Evolutionary conservation across 2,888 invertebrate species (phyloP).

Genomic region (Xanthorhoe designata): DNA sequence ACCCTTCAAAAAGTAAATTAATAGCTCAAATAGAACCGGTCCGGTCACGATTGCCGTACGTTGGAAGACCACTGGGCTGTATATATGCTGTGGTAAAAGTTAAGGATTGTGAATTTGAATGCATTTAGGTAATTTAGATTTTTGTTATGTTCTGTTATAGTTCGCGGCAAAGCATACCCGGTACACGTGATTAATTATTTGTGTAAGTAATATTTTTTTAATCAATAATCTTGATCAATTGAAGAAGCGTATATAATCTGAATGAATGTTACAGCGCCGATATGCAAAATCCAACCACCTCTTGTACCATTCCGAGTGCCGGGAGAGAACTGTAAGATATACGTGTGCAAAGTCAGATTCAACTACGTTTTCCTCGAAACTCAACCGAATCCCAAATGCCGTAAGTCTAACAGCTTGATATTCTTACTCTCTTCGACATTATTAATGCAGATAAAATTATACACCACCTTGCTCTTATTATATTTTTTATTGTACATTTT

Average conservation of each 20-base stretch:
- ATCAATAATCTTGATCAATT: background rate
- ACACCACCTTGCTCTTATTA: background rate
- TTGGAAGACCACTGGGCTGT: too few relatives aligned
- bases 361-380: conserved; percentile 71
- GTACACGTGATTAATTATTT: conserved; percentile 68
- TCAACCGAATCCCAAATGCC: conserved; percentile 26
- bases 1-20: too few relatives aligned
- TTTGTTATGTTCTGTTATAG: conserved; percentile 22
- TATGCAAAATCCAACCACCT: conserved; percentile 60
- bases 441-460: background rate
- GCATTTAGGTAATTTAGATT: background rate
- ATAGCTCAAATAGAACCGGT: too few relatives aligned
- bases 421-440: background rate
- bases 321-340: conserved; percentile 56
- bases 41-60: too few relatives aligned
- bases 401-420: background rate
- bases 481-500: background rate
- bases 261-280: conserved; percentile 54
- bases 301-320: conserved; percentile 61
- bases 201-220: conserved; percentile 55
- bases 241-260: background rate
- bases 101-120: too few relatives aligned
- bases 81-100: too few relatives aligned
- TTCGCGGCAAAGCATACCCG: conserved; percentile 61
- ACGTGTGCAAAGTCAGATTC: conserved; percentile 67